phyloP scores from a whole-genome alignment of 2,888 invertebrate genomes.

The Drosophila emarginata region DNA sequence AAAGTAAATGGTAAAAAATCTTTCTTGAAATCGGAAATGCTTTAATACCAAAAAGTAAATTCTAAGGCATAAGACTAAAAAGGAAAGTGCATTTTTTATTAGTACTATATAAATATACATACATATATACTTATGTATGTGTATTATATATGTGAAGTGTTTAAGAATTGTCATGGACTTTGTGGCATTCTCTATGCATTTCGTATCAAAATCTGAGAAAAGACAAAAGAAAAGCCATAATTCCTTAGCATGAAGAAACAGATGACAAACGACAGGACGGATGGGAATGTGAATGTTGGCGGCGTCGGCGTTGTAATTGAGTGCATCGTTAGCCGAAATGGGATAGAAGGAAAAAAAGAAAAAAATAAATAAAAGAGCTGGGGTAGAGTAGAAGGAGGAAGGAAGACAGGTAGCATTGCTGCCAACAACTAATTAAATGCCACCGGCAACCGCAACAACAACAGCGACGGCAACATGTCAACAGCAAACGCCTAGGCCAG shows the following conservation, averaged over 20 bases:
- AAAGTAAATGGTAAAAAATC: too few species aligned
- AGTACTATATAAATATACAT: too few species aligned
- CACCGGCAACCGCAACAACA: conserved; percentile 59
- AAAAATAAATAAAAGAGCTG: conserved; percentile 28
- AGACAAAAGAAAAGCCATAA: conserved; percentile 60
- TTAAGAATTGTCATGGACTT: conserved; percentile 29
- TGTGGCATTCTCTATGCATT: conserved; percentile 5
- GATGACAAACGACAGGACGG: conserved; percentile 35
- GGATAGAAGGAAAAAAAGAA: conserved; percentile 38
- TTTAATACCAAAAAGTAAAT: too few species aligned
- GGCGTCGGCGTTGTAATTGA: conserved; percentile 60
- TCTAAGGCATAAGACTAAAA: too few species aligned
- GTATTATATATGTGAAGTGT: too few species aligned
- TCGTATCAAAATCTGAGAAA: conserved; percentile 25
- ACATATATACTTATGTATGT: too few species aligned
- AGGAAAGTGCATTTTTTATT: too few species aligned
- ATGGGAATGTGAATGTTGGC: too few species aligned
- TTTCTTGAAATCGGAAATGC: too few species aligned
- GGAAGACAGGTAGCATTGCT: conserved; percentile 61
- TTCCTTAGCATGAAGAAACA: conserved; percentile 58
- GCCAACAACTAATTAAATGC: conserved; percentile 78
- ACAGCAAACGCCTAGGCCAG: conserved; percentile 69
- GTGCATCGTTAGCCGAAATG: conserved; percentile 67
- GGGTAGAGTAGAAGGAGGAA: conserved; percentile 27
- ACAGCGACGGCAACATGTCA: conserved; percentile 71